Evolutionary conservation across 2,888 invertebrate species (phyloP).

Genomic region (Polylopha cassiicola): DNA sequence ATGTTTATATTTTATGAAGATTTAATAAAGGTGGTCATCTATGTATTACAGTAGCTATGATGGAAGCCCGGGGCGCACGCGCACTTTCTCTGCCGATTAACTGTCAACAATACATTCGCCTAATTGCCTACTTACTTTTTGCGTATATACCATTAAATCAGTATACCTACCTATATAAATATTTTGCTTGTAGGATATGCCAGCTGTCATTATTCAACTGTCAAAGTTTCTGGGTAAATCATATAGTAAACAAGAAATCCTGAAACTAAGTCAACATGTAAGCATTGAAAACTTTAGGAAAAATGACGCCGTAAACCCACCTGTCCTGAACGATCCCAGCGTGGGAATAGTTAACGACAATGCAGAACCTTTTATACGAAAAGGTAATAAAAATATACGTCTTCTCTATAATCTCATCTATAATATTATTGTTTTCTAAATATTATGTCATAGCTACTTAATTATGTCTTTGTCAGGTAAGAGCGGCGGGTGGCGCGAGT

Average conservation of each 20-base stretch:
- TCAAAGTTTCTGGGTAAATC: conserved; percentile 74
- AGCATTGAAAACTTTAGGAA: conserved; percentile 83
- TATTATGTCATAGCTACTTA: too few species aligned
- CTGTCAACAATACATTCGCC: too few species aligned
- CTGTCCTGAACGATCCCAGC: not conserved
- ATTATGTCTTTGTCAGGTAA: not conserved
- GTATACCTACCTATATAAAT: not conserved
- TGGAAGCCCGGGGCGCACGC: too few species aligned
- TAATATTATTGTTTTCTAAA: too few species aligned
- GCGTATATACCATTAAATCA: not conserved
- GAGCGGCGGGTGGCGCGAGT: conserved; percentile 8
- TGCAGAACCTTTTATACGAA: conserved; percentile 1
- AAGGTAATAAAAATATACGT: too few species aligned
- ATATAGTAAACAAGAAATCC: conserved; percentile 68
- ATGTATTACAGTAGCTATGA: too few species aligned
- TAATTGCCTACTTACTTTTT: too few species aligned
- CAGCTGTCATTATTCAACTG: conserved; percentile 63
- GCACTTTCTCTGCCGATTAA: too few species aligned
- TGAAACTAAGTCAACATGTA: conserved; percentile 78
- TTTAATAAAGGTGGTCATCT: conserved; percentile 72
- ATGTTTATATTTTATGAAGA: conserved; percentile 84
- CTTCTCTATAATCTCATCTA: too few species aligned
- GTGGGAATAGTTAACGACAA: not conserved
- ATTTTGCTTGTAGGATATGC: conserved; percentile 61
- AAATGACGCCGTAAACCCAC: conserved; percentile 81